Percentiles rank a stretch among this genome's conserved stretches.
Evolutionary conservation across 2,113 vertebrate species (phyloP).

Genomic region (Pithys albifrons): DNA sequence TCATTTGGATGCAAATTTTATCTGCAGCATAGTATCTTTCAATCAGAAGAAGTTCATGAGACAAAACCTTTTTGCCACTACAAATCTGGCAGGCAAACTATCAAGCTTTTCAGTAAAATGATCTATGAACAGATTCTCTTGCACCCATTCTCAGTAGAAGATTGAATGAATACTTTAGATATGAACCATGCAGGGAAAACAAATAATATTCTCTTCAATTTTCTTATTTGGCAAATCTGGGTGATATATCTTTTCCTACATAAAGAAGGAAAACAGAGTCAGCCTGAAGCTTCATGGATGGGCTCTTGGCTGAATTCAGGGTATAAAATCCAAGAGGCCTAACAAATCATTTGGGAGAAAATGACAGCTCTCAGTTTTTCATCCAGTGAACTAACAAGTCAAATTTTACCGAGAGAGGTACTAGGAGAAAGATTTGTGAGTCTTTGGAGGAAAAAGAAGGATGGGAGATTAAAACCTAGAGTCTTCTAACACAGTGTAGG

Average conservation of each 20-base stretch:
- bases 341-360: constrained; percentile 30
- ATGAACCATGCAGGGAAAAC: not conserved
- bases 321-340: not conserved
- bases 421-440: not conserved
- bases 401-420: not conserved
- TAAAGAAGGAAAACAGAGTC: not conserved
- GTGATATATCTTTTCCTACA: not conserved
- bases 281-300: not conserved
- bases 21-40: not conserved
- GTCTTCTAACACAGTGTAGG: not conserved
- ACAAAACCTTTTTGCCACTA: not conserved
- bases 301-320: not conserved
- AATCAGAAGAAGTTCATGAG: not conserved
- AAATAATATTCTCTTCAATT: constrained; percentile 6
- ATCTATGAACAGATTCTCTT: not conserved
- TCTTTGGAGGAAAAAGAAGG: not conserved
- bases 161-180: constrained; percentile 1
- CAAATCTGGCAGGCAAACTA: not conserved
- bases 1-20: not conserved
- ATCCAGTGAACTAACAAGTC: not conserved
- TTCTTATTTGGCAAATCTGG: constrained; percentile 11
- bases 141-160: not conserved
- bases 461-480: not conserved
- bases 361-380: constrained; percentile 12
- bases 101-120: not conserved